Base-by-base conservation (phyloP, 2,113 vertebrate genomes). In the Neogobius melanostomus region DNA sequence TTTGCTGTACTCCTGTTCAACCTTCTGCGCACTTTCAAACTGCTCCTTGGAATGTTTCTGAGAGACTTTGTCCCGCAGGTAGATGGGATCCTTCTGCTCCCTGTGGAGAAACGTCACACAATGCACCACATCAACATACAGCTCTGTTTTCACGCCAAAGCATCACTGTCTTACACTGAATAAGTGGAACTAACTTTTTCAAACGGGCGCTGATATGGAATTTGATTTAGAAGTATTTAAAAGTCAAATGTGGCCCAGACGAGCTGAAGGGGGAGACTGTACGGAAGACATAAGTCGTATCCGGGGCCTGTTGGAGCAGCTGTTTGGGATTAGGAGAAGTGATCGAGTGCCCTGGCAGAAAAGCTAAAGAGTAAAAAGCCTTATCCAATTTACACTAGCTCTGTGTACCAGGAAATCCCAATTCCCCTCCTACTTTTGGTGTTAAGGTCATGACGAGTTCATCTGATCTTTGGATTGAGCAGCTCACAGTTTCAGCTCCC, bases 31-130 rank as follows among this genome's bases (percentile, higher is more conserved):
- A 16, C 93, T 94, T 89, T 99, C 98, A 92, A 96, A 99, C 80
- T 99, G 98, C 86, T 99, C 98, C 96, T 99, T 99, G 96, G 97
- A 99, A 98, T 99, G 96, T 93, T 98, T 98, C 89, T 99, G 97
- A 71, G 98, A 97, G 63, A 99, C 96, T 92, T 98, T 99, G 91
- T 99, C 98, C 87, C 95, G 93, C 90, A 98, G 92, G 93, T 97
- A 99, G 71, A 98, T 80, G 0, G 97, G 97, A 85, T 99, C 97
- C 87, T 97, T 98, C 87, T 98, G 97, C 66, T 98, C 98, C 91
- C 97, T 99, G 84, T 0, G 42, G 6, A 10, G 51, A 66, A 12
- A 59, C 45, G 28, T 36, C 28, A 36, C 28, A 36, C 28, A 36
- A 36, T 36, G 28, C 28, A 36, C 28, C 3, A 36, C 28, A 5